These are phyloP conservation scores for Nasonia vitripennis DNA, from an alignment of 1,140 invertebrate genomes.

Conservation along the genomic window DNA sequence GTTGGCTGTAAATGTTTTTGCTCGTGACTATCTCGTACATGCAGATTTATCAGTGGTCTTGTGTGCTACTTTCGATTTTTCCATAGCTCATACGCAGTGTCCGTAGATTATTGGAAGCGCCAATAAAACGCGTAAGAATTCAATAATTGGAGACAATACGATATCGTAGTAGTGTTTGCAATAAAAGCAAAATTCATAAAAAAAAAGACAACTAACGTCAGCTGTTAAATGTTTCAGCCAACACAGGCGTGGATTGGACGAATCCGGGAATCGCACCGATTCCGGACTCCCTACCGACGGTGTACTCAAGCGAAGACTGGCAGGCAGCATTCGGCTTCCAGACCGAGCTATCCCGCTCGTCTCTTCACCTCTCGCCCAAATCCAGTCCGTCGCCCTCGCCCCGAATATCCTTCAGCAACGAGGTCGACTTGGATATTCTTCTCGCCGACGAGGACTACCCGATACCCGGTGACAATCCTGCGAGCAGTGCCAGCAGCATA, in stretches of 20 bases:
- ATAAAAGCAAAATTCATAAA: no score
- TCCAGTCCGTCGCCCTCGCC: slow-evolving; percentile 66
- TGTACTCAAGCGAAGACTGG: slow-evolving; percentile 77
- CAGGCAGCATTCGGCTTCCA: slow-evolving; percentile 77
- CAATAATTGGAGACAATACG: no score
- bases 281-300: slow-evolving; percentile 75
- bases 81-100: background rate
- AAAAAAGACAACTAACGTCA: background rate
- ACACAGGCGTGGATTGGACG: slow-evolving; percentile 70
- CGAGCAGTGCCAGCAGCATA: slow-evolving; percentile 58
- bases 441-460: slow-evolving; percentile 68
- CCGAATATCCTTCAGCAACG: slow-evolving; percentile 66
- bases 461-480: slow-evolving; percentile 59
- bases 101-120: no score
- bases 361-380: slow-evolving; percentile 63
- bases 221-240: slow-evolving; percentile 6
- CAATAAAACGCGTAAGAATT: no score
- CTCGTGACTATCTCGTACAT: slow-evolving; percentile 22
- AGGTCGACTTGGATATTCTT: slow-evolving; percentile 65
- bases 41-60: slow-evolving; percentile 32
- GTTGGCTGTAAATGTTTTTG: slow-evolving; percentile 8
- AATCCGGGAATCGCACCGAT: slow-evolving; percentile 74
- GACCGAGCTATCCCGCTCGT: slow-evolving; percentile 65
- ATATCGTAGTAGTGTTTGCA: no score
- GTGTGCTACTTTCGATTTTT: slow-evolving; percentile 36